These are phyloP conservation scores for Sylvilagus floridanus DNA, from an alignment of 2,797 vertebrate genomes.

Conservation along the genomic window DNA sequence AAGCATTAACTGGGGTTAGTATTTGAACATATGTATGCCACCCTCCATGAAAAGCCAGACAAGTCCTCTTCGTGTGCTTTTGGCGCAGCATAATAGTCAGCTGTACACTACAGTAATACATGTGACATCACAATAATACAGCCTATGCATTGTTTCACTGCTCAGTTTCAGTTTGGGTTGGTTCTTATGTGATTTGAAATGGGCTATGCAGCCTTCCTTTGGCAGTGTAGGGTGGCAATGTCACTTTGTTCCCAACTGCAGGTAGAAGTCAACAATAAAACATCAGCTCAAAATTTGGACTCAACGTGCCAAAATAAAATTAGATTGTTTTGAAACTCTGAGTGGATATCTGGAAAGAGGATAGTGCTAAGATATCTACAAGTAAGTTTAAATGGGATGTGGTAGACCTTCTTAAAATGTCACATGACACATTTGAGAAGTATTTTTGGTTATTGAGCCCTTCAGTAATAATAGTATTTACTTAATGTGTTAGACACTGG, in stretches of 20 bases:
- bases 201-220: neutral
- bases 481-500: neutral
- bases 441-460: neutral
- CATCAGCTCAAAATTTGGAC: neutral
- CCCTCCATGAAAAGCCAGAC: neutral
- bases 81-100: neutral
- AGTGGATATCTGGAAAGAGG: conserved; percentile 33
- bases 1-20: neutral
- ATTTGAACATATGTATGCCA: neutral
- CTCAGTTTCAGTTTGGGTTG: neutral
- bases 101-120: neutral
- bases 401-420: neutral
- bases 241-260: neutral
- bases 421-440: neutral
- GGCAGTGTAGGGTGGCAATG: neutral
- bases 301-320: neutral
- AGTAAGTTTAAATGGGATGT: neutral
- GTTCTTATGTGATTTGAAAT: neutral
- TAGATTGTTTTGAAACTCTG: conserved; percentile 28
- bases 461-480: neutral
- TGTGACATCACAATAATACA: neutral
- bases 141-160: neutral
- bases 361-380: neutral
- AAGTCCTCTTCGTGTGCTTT: neutral
- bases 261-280: neutral